Evolutionary conservation across 30 jellyfish, hydroid and myxozoan species (phyloP).

Genomic region (Chironex yamaguchii): DNA sequence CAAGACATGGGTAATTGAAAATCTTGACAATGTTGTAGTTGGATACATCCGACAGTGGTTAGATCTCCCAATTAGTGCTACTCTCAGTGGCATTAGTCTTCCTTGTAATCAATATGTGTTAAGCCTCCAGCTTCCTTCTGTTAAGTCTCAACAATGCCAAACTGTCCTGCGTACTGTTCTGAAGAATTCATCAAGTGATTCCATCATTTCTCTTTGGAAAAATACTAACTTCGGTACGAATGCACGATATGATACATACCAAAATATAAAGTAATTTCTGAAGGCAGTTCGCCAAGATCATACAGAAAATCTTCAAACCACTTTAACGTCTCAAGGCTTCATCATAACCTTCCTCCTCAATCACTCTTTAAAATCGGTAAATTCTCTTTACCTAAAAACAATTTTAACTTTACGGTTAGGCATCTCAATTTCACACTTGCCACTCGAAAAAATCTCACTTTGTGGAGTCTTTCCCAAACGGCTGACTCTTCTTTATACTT

Average conservation of each 20-base stretch:
- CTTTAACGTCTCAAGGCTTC: constrained; percentile 21
- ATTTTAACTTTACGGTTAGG: constrained; percentile 19
- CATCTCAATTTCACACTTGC: constrained; percentile 12
- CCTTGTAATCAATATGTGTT: background rate
- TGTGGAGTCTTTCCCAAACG: background rate
- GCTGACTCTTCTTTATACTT: background rate
- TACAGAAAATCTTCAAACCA: background rate
- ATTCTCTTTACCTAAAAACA: constrained; percentile 6
- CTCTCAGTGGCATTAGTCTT: background rate
- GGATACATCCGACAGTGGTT: constrained; percentile 17
- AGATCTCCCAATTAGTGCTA: constrained; percentile 13
- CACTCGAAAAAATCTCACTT: background rate
- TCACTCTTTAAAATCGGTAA: background rate
- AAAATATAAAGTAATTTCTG: constrained; percentile 4
- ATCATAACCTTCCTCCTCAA: background rate
- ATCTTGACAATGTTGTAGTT: background rate
- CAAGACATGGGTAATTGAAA: background rate
- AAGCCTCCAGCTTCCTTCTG: constrained; percentile 8
- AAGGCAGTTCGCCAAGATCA: constrained; percentile 21
- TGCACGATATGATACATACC: background rate
- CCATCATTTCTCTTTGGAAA: background rate
- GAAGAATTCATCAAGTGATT: constrained; percentile 13
- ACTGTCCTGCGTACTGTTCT: constrained; percentile 13
- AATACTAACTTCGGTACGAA: background rate
- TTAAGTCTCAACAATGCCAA: constrained; percentile 11